phyloP scores from a whole-genome alignment of 1,140 invertebrate species.

The Spodoptera litura region DNA sequence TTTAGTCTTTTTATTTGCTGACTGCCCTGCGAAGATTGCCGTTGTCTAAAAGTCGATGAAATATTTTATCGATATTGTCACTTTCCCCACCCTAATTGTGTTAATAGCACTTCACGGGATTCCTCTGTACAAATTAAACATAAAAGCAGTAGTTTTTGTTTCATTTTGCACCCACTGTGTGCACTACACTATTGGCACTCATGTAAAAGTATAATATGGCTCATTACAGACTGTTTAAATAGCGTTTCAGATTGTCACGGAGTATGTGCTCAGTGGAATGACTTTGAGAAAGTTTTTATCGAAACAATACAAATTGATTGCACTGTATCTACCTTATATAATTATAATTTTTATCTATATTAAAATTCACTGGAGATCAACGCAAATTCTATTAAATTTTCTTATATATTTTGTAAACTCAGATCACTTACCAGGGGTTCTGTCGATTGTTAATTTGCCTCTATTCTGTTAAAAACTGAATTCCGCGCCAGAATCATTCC shows the following conservation, averaged over 20 bases:
- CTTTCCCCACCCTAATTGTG: neutral
- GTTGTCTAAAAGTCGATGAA: neutral
- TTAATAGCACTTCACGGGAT: neutral
- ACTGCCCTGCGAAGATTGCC: too few species aligned
- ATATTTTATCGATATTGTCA: too few species aligned
- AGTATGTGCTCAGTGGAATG: neutral
- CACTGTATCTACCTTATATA: too few species aligned
- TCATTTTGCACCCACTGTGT: constrained; percentile 31
- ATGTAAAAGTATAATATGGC: neutral
- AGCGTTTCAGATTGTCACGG: neutral
- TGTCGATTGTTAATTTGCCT: too few species aligned
- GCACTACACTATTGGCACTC: constrained; percentile 1
- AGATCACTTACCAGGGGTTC: too few species aligned
- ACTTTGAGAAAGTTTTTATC: neutral
- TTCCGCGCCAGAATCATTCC: too few species aligned
- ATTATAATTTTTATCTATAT: too few species aligned
- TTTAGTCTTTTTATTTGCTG: constrained; percentile 53
- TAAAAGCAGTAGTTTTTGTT: neutral
- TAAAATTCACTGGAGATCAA: too few species aligned
- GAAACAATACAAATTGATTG: too few species aligned
- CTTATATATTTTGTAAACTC: too few species aligned
- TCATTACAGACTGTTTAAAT: neutral
- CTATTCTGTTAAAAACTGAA: too few species aligned
- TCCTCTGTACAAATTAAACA: constrained; percentile 6
- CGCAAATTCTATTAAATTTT: too few species aligned